These are phyloP conservation scores for Anagyrus pseudococci DNA, from an alignment of 2,888 invertebrate genomes.

Conservation along the genomic window DNA sequence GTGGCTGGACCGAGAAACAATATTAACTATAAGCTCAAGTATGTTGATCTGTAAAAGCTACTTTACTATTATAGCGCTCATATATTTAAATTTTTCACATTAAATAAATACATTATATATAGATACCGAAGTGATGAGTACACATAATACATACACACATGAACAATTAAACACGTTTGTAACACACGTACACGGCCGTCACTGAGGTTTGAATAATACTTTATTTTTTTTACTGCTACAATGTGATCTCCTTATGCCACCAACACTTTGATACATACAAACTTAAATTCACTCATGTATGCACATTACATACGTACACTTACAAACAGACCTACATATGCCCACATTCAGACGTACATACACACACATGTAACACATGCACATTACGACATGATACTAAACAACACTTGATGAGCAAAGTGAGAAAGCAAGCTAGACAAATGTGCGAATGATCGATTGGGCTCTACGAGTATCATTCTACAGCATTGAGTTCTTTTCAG, in stretches of 20 bases:
- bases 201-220: not conserved
- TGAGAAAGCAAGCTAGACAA: too few relatives aligned
- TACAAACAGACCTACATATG: not conserved
- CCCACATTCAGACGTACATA: slow-evolving; percentile 1
- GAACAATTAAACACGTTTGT: not conserved
- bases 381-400: too few relatives aligned
- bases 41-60: slow-evolving; percentile 37
- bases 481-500: slow-evolving; percentile 59
- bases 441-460: too few relatives aligned
- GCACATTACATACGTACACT: not conserved
- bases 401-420: too few relatives aligned
- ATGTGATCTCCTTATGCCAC: not conserved
- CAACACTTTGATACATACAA: too few relatives aligned
- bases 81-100: slow-evolving; percentile 1
- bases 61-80: slow-evolving; percentile 29
- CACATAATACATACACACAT: not conserved
- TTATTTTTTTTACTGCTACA: not conserved
- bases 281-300: too few relatives aligned
- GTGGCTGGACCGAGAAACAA: slow-evolving; percentile 63
- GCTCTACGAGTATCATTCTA: too few relatives aligned
- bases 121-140: not conserved
- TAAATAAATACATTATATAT: not conserved
- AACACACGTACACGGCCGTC: not conserved
- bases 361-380: slow-evolving; percentile 1
- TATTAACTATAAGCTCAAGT: slow-evolving; percentile 46